Conservation (phyloP, 1,140 invertebrate genomes). For the Solenopsis invicta region DNA sequence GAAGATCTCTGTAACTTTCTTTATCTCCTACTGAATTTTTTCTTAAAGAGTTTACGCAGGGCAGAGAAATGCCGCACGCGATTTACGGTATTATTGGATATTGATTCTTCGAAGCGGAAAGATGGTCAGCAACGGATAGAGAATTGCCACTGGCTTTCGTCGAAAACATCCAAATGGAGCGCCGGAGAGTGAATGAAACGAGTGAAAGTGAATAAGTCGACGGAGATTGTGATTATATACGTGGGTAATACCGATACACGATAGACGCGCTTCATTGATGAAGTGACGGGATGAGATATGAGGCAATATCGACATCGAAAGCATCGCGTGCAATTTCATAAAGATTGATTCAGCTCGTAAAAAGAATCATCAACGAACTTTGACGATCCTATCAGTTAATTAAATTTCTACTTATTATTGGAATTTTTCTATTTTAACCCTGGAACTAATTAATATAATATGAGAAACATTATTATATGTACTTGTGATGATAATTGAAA, state of each 20-base stretch:
- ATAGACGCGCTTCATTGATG: constrained; percentile 64
- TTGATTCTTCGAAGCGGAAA: constrained; percentile 51
- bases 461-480: not conserved
- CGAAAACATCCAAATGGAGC: constrained; percentile 28
- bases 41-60: constrained; percentile 1
- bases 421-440: constrained; percentile 27
- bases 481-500: not conserved
- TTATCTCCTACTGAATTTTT: constrained; percentile 6
- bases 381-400: constrained; percentile 27
- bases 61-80: constrained; percentile 12
- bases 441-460: constrained; percentile 14
- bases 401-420: constrained; percentile 22
- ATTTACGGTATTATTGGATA: constrained; percentile 19
- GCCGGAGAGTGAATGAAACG: constrained; percentile 61
- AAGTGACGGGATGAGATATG: constrained; percentile 59
- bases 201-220: constrained; percentile 64
- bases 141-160: constrained; percentile 57
- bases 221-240: constrained; percentile 61
- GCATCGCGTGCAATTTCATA: constrained; percentile 19
- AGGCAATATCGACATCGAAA: constrained; percentile 45
- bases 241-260: constrained; percentile 61
- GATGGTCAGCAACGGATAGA: constrained; percentile 34
- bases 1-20: not conserved
- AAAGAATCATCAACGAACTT: constrained; percentile 37
- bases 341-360: constrained; percentile 35